Conservation (phyloP, 2,113 vertebrate species). For the Cochlearius cochlearius region DNA sequence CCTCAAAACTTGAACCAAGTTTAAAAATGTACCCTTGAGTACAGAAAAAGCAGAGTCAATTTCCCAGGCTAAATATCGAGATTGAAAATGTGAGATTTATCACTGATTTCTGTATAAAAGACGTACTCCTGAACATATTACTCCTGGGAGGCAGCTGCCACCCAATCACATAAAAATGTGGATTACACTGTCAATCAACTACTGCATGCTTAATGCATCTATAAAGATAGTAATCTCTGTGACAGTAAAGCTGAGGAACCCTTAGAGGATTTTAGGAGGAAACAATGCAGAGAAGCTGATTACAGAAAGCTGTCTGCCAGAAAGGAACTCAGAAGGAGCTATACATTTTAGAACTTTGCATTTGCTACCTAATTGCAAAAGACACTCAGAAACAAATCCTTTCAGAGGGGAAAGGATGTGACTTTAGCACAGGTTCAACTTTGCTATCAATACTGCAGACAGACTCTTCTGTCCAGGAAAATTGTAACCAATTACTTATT, state of each 20-base stretch:
- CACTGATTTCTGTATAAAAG: neutral
- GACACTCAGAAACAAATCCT: neutral
- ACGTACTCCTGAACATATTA: neutral
- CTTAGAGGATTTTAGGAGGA: neutral
- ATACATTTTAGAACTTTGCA: neutral
- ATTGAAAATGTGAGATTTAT: slow-evolving; percentile 25
- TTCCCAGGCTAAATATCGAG: slow-evolving; percentile 31
- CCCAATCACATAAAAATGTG: slow-evolving; percentile 29
- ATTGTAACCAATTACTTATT: neutral
- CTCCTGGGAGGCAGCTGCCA: slow-evolving; percentile 22
- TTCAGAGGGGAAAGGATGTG: neutral
- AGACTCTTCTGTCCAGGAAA: neutral
- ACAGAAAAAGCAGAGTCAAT: neutral
- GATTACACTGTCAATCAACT: slow-evolving; percentile 27
- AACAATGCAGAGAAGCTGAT: neutral
- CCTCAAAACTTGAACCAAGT: neutral
- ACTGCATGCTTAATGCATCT: neutral
- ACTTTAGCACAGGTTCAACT: neutral
- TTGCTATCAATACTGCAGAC: neutral
- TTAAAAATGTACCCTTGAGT: slow-evolving; percentile 1
- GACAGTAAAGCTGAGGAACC: neutral
- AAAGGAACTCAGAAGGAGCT: neutral
- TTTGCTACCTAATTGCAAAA: neutral
- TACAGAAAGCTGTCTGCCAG: neutral
- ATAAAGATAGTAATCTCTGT: slow-evolving; percentile 8